Evolutionary conservation across 2,888 invertebrate genomes (phyloP).

Genomic region (Copidosoma aretas): DNA sequence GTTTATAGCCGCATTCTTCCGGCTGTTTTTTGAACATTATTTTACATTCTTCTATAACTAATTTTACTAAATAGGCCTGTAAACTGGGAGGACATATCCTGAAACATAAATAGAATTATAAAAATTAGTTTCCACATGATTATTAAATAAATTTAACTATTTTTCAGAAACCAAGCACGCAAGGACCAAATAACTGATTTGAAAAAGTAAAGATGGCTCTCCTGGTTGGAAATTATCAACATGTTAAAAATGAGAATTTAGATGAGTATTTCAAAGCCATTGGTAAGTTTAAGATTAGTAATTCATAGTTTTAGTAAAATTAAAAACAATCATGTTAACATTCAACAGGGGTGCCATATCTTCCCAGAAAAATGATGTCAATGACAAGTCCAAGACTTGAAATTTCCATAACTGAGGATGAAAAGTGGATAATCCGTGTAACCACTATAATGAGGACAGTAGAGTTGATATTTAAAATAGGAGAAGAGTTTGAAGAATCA

Average conservation of each 20-base stretch:
- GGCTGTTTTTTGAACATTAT: conserved; percentile 72
- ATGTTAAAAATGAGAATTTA: conserved; percentile 71
- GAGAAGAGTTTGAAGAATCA: conserved; percentile 70
- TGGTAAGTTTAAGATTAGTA: conserved; percentile 63
- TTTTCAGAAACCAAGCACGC: not conserved
- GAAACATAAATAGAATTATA: conserved; percentile 53
- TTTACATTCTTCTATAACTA: conserved; percentile 73
- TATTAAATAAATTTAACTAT: not conserved
- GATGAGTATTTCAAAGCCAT: conserved; percentile 71
- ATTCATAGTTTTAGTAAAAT: conserved; percentile 1
- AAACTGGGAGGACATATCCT: conserved; percentile 77
- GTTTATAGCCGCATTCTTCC: conserved; percentile 69
- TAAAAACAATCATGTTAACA: conserved; percentile 2
- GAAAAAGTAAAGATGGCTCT: conserved; percentile 62
- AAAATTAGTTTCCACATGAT: not conserved
- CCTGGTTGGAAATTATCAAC: conserved; percentile 70
- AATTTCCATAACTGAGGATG: conserved; percentile 65
- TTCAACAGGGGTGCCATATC: conserved; percentile 69
- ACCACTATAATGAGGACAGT: conserved; percentile 67
- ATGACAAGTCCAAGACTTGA: conserved; percentile 69
- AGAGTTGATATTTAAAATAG: conserved; percentile 67
- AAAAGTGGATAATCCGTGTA: conserved; percentile 68
- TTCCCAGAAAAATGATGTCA: conserved; percentile 72
- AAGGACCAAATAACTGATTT: not conserved
- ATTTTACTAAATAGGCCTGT: conserved; percentile 72